These are phyloP conservation scores for Chlamydotis undulata DNA, from an alignment of 2,113 vertebrate genomes.

Conservation along the genomic window DNA sequence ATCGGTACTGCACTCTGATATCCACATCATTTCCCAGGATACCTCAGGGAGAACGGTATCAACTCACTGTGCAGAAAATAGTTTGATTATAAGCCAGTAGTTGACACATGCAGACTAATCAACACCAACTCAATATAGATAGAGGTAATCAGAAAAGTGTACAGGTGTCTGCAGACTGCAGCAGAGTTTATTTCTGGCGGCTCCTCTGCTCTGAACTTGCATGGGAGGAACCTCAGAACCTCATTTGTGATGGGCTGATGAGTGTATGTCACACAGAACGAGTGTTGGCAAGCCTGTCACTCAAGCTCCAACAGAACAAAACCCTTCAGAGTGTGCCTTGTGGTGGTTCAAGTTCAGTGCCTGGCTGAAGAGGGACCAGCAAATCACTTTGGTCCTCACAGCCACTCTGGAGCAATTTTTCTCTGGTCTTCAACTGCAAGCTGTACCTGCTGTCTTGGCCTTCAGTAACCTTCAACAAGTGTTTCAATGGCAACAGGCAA, in stretches of 20 bases:
- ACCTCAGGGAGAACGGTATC: accelerated
- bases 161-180: not conserved
- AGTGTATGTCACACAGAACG: not conserved
- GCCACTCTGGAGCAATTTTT: not conserved
- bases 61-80: not conserved
- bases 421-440: not conserved
- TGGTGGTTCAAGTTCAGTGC: not conserved
- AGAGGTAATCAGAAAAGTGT: not conserved
- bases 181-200: not conserved
- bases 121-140: not conserved
- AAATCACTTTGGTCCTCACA: not conserved
- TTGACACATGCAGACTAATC: not conserved
- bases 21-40: not conserved
- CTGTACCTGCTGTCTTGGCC: not conserved
- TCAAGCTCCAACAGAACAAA: not conserved
- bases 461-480: not conserved
- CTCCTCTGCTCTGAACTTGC: not conserved
- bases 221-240: not conserved
- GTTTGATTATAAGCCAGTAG: not conserved
- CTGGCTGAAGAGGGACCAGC: not conserved
- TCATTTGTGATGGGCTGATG: not conserved
- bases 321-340: accelerated
- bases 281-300: accelerated
- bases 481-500: not conserved
- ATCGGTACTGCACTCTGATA: too few relatives aligned